Conservation (phyloP, 2,113 vertebrate species). For the Rhinolophus ferrumequinum region DNA sequence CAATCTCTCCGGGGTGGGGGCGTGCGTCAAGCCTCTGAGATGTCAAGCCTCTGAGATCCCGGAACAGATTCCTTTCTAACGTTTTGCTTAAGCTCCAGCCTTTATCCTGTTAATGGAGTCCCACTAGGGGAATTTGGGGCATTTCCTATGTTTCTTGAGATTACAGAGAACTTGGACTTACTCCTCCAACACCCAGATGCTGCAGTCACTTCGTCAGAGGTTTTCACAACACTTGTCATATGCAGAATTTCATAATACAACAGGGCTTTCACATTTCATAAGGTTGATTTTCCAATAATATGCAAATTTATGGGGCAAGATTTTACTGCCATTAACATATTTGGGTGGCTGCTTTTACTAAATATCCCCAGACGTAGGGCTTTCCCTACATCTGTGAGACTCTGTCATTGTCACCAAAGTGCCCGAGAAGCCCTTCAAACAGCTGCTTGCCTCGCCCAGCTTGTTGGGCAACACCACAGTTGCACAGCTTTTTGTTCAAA, state of each 20-base stretch:
- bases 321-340: neutral
- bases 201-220: neutral
- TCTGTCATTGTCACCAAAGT: neutral
- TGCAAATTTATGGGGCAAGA: neutral
- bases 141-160: neutral
- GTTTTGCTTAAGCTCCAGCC: neutral
- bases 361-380: neutral
- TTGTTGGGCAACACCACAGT: neutral
- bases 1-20: neutral
- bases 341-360: neutral
- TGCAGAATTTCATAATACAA: conserved; percentile 23
- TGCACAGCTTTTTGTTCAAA: neutral
- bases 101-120: neutral
- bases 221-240: neutral
- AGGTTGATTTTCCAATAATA: neutral
- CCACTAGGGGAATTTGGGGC: neutral
- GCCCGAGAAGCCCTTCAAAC: neutral
- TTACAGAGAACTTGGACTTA: conserved; percentile 16
- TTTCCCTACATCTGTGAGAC: neutral
- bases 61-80: neutral
- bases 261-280: neutral
- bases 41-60: neutral
- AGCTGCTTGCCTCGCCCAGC: neutral
- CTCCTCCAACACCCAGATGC: neutral
- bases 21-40: neutral